These are phyloP conservation scores for Gymnosoma rotundatum DNA, from an alignment of 2,888 invertebrate species.

Conservation along the genomic window DNA sequence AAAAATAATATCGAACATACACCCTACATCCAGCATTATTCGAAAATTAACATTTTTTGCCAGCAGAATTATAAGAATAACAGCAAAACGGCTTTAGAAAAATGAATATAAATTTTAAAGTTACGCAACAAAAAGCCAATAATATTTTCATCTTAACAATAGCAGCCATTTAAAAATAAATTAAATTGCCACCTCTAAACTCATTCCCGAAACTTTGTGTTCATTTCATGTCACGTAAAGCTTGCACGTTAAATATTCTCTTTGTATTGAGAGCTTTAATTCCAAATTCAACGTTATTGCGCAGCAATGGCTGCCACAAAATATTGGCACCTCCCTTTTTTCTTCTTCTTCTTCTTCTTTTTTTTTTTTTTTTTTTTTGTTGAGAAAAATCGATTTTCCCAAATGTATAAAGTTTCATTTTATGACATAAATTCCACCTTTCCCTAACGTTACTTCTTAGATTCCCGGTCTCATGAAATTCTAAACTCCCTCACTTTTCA, in stretches of 20 bases:
- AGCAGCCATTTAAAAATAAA: neutral
- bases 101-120: too few species aligned
- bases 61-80: too few species aligned
- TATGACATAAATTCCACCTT: neutral
- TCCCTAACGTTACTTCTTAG: slow-evolving; percentile 2
- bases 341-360: neutral
- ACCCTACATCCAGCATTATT: too few species aligned
- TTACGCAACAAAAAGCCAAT: too few species aligned
- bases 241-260: slow-evolving; percentile 31
- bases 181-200: neutral
- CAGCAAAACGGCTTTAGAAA: too few species aligned
- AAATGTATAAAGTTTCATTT: slow-evolving; percentile 67
- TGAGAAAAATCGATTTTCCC: slow-evolving; percentile 71
- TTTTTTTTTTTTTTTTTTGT: neutral
- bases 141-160: neutral
- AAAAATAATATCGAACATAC: too few species aligned
- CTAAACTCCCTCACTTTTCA: slow-evolving; percentile 45
- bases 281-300: slow-evolving; percentile 41
- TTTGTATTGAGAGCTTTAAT: slow-evolving; percentile 29
- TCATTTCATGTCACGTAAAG: neutral
- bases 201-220: neutral
- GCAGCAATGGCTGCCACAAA: slow-evolving; percentile 70
- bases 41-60: too few species aligned
- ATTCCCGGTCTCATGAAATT: slow-evolving; percentile 5
- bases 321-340: slow-evolving; percentile 62